phyloP scores from a whole-genome alignment of 2,797 vertebrate species.

The Macropus fuliginosus region DNA sequence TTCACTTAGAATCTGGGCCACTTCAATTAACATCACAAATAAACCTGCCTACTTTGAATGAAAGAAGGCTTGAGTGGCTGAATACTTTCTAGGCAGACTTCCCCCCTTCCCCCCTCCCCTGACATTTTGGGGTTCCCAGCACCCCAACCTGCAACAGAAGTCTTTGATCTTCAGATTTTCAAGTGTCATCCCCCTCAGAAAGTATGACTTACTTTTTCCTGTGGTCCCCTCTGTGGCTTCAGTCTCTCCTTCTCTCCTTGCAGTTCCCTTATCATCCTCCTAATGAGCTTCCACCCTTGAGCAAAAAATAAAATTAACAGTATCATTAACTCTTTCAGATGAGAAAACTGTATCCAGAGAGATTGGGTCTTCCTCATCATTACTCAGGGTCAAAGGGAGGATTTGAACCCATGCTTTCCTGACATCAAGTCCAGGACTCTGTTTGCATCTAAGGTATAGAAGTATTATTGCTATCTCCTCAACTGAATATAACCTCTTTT shows the following conservation, averaged over 20 bases:
- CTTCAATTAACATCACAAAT: too few species aligned
- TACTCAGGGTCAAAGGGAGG: background rate
- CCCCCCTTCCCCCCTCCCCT: too few species aligned
- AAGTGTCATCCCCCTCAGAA: background rate
- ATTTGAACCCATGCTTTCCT: background rate
- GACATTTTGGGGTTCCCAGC: too few species aligned
- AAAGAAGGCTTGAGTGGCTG: too few species aligned
- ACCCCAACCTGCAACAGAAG: too few species aligned
- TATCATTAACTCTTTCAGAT: background rate
- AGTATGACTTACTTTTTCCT: background rate
- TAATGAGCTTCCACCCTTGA: slow-evolving; percentile 77
- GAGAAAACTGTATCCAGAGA: background rate
- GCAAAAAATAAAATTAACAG: background rate
- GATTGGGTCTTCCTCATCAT: background rate
- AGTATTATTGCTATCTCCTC: background rate
- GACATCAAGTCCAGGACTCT: background rate
- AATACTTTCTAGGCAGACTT: too few species aligned
- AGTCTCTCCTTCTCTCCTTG: slow-evolving; percentile 11
- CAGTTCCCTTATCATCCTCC: background rate
- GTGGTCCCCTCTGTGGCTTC: slow-evolving; percentile 34
- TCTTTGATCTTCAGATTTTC: background rate
- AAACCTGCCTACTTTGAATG: too few species aligned
- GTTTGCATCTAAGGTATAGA: background rate
- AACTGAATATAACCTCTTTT: fast-evolving
- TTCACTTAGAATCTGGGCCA: too few species aligned